phyloP scores from a whole-genome alignment of 1,140 invertebrate genomes.

The Drosophila nikananu region DNA sequence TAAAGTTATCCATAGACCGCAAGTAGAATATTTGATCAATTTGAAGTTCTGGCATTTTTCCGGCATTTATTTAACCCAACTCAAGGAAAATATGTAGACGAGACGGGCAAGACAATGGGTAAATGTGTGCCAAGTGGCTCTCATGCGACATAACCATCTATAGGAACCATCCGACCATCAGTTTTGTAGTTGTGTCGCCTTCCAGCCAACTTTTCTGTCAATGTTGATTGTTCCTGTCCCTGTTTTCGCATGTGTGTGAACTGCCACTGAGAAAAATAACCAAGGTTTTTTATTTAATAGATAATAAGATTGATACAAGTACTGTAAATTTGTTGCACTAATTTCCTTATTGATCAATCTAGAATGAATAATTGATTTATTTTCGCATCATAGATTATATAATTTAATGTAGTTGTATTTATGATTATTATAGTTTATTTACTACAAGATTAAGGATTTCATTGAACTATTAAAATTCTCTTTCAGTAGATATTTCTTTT shows the following conservation, averaged over 20 bases:
- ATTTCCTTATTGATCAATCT: too few species aligned
- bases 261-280: background rate
- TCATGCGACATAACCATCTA: conserved; percentile 57
- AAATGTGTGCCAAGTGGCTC: conserved; percentile 66
- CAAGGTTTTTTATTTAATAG: too few species aligned
- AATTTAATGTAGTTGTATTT: too few species aligned
- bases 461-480: too few species aligned
- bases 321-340: too few species aligned
- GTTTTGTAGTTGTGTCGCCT: conserved; percentile 30
- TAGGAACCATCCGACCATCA: conserved; percentile 22
- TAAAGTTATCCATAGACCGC: conserved; percentile 3
- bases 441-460: too few species aligned
- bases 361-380: too few species aligned
- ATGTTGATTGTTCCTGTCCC: conserved; percentile 70
- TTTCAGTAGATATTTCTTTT: too few species aligned
- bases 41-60: conserved; percentile 41
- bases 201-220: conserved; percentile 27
- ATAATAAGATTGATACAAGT: too few species aligned
- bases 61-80: conserved; percentile 50
- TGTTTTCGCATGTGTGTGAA: conserved; percentile 21
- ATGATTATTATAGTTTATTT: too few species aligned
- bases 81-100: conserved; percentile 21
- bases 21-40: conserved; percentile 37
- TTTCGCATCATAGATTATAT: too few species aligned
- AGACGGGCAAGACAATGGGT: conserved; percentile 52